Percentiles rank a stretch among this genome's conserved stretches.
Conservation (phyloP, 2,113 vertebrate species). For the Phodopus roborovskii region DNA sequence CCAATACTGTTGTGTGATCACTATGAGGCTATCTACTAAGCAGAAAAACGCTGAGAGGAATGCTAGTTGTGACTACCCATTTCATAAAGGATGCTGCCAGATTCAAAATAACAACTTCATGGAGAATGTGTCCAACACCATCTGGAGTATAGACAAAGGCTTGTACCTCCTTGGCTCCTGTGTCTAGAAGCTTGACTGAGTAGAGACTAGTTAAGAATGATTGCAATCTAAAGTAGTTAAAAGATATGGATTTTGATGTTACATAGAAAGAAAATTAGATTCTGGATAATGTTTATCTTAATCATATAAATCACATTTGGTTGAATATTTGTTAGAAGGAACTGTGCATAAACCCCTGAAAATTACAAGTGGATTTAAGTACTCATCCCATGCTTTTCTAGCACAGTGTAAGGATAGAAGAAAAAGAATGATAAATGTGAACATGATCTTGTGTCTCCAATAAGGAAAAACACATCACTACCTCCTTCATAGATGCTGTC, state of each 20-base stretch:
- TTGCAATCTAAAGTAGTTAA: slow-evolving; percentile 23
- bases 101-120: slow-evolving; percentile 64
- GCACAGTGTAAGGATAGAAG: background rate
- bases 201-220: slow-evolving; percentile 33
- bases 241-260: slow-evolving; percentile 58
- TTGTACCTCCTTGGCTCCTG: slow-evolving; percentile 56
- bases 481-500: background rate
- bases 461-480: background rate
- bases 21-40: slow-evolving; percentile 66
- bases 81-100: slow-evolving; percentile 66
- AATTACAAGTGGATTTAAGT: slow-evolving; percentile 17
- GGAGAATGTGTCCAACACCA: slow-evolving; percentile 58
- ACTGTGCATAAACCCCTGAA: background rate
- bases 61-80: slow-evolving; percentile 43
- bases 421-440: background rate
- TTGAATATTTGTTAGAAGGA: background rate
- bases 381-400: background rate
- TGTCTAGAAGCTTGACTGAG: slow-evolving; percentile 59
- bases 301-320: slow-evolving; percentile 36
- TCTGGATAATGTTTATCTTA: slow-evolving; percentile 3
- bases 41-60: slow-evolving; percentile 52
- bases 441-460: background rate
- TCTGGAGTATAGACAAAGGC: slow-evolving; percentile 54
- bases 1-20: slow-evolving; percentile 57
- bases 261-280: slow-evolving; percentile 53